These are phyloP conservation scores for Xenopus petersii DNA, from an alignment of 2,797 vertebrate species.

Conservation along the genomic window DNA sequence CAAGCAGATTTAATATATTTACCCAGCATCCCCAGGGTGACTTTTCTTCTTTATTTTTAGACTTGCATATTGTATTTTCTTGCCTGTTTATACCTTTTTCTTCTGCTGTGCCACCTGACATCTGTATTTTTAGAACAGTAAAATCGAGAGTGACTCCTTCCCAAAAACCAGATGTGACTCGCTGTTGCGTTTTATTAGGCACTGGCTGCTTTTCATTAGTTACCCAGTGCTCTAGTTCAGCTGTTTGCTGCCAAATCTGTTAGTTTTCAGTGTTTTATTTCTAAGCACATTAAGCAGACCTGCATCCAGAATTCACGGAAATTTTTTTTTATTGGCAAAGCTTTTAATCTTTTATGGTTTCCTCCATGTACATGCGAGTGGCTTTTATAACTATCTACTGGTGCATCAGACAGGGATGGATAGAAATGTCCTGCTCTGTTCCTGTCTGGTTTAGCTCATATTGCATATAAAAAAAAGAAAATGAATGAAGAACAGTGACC, in stretches of 20 bases:
- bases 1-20: no score
- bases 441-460: slow-evolving; percentile 18
- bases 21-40: no score
- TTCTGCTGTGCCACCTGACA: slow-evolving; percentile 19
- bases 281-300: slow-evolving; percentile 54
- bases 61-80: no score
- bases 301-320: slow-evolving; percentile 46
- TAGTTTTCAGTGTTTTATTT: slow-evolving; percentile 31
- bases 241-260: slow-evolving; percentile 35
- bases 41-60: no score
- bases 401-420: slow-evolving; percentile 52
- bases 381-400: slow-evolving; percentile 49
- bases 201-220: slow-evolving; percentile 29
- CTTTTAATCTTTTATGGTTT: slow-evolving; percentile 51
- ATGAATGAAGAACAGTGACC: slow-evolving; percentile 1
- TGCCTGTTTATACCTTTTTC: not conserved
- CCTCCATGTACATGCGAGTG: slow-evolving; percentile 53
- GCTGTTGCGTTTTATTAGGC: slow-evolving; percentile 34
- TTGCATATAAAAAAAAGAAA: not conserved
- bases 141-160: slow-evolving; percentile 33
- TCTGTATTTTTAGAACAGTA: slow-evolving; percentile 28
- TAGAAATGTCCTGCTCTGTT: slow-evolving; percentile 57
- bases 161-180: slow-evolving; percentile 39
- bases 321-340: slow-evolving; percentile 21
- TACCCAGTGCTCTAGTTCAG: slow-evolving; percentile 20